Base-by-base conservation (phyloP, 2,888 invertebrate genomes). In the Sceliomorpha sp. region DNA sequence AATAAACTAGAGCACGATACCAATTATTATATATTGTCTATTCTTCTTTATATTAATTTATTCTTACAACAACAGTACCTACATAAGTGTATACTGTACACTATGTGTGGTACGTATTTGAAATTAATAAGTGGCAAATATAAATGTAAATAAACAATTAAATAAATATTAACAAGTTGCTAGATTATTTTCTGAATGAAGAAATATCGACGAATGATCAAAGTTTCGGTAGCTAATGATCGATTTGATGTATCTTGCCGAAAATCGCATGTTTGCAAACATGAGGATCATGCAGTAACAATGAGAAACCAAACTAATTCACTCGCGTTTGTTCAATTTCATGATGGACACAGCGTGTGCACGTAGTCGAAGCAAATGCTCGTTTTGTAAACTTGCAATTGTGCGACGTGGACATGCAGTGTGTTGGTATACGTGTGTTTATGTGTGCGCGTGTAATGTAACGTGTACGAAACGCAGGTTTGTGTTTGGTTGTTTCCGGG, bases 361-460 rank as follows among this genome's bases (percentile, higher is more conserved):
- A 47, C 58, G 40, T 29, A 45, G 39, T 40, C 39, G 48, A 32
- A 48, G 40, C 48, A 59, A 59, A 50, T 44, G 50, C 60, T 50
- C 44, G 50, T 50, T 60, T 60, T 50, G 60, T 60, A 60, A 59
- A 50, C 59, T 59, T 50, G 59, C 59, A 59, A 50, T 60, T 51
- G 50, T 50, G 36, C 60, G 44, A 50, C 40, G 42, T 48, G 48
- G 60, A 51, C 60, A 50, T 37, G 36, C 31, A 40, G 27, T 44
- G n/a, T n/a, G n/a, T n/a, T n/a, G n/a, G n/a, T n/a, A n/a, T n/a
- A n/a, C n/a, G n/a, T n/a, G n/a, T n/a, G n/a, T n/a, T n/a, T n/a
- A n/a, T n/a, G n/a, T n/a, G n/a, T n/a, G 12, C 50, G 24, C 26
- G 37, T 42, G 44, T 32, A 32, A 26, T 20, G 26, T 58, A 45